Conservation (phyloP, 2,113 vertebrate species). For the Pyxicephalus adspersus region DNA sequence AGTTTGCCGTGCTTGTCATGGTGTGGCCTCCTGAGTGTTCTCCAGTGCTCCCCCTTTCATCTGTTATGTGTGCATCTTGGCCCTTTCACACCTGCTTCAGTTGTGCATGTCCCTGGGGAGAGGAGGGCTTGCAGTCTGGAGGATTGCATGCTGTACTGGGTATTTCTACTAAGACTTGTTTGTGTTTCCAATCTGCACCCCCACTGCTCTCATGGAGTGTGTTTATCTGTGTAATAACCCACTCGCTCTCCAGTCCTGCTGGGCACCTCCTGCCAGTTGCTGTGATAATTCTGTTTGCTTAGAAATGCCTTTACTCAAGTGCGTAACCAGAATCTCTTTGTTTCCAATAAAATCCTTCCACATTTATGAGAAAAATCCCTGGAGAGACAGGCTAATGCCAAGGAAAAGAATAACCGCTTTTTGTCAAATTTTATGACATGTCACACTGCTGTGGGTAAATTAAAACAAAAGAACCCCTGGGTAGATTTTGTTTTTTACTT, state of each 20-base stretch:
- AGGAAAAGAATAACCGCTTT: background rate
- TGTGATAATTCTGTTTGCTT: conserved; percentile 10
- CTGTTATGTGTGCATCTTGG: conserved; percentile 66
- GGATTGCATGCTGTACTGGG: conserved; percentile 28
- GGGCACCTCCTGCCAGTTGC: background rate
- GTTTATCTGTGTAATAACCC: background rate
- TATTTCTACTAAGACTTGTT: conserved; percentile 36
- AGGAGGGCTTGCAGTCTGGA: conserved; percentile 19
- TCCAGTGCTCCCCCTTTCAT: conserved; percentile 65
- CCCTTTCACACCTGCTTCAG: conserved; percentile 72
- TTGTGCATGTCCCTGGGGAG: conserved; percentile 56
- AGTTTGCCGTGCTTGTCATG: conserved; percentile 62
- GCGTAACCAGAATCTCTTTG: background rate
- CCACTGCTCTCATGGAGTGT: conserved; percentile 45
- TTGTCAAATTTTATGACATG: background rate
- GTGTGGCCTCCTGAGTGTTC: conserved; percentile 67
- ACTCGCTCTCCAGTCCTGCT: conserved; percentile 41
- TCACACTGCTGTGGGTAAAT: background rate
- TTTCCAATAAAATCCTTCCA: conserved; percentile 41
- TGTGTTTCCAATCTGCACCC: conserved; percentile 34
- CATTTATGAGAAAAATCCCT: conserved; percentile 26
- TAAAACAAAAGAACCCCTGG: too few species aligned
- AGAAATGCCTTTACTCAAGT: background rate
- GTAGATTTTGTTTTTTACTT: too few species aligned
- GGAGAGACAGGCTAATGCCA: conserved; percentile 17